These are phyloP conservation scores for Podarcis siculus DNA, from an alignment of 2,797 vertebrate species.

Conservation along the genomic window DNA sequence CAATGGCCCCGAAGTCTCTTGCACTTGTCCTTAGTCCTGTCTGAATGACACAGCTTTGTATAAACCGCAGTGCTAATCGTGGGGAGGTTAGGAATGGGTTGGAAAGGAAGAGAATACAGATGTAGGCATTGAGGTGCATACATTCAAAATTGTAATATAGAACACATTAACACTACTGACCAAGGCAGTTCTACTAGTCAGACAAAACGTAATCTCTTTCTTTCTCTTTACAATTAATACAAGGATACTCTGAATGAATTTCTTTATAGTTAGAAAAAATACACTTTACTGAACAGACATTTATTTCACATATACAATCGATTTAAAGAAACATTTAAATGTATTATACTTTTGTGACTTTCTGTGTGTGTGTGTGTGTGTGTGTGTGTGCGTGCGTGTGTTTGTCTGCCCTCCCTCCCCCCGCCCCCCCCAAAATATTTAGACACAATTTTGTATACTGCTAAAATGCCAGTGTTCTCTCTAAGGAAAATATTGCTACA, in stretches of 20 bases:
- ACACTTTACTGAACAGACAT: constrained; percentile 73
- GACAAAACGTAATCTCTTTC: constrained; percentile 51
- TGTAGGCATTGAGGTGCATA: constrained; percentile 60
- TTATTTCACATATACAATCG: constrained; percentile 69
- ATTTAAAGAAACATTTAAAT: constrained; percentile 73
- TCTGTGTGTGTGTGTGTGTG: neutral
- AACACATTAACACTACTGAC: constrained; percentile 57
- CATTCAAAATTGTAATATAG: constrained; percentile 68
- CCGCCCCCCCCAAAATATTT: constrained; percentile 56
- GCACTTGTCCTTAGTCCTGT: neutral
- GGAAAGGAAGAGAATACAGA: constrained; percentile 45
- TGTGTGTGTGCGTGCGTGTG: neutral
- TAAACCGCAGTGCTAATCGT: too few species aligned
- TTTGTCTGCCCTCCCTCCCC: neutral
- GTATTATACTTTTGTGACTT: constrained; percentile 60
- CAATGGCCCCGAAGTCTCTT: neutral
- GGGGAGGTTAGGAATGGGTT: neutral
- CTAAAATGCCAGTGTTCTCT: constrained; percentile 78
- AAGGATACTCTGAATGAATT: constrained; percentile 23
- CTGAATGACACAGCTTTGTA: neutral
- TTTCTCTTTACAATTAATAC: neutral
- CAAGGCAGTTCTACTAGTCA: constrained; percentile 53
- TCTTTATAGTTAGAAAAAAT: constrained; percentile 71
- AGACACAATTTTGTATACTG: constrained; percentile 69
- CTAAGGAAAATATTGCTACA: constrained; percentile 78